Evolutionary conservation across 2,888 invertebrate genomes (phyloP).

Genomic region (Dasypogon diadema): DNA sequence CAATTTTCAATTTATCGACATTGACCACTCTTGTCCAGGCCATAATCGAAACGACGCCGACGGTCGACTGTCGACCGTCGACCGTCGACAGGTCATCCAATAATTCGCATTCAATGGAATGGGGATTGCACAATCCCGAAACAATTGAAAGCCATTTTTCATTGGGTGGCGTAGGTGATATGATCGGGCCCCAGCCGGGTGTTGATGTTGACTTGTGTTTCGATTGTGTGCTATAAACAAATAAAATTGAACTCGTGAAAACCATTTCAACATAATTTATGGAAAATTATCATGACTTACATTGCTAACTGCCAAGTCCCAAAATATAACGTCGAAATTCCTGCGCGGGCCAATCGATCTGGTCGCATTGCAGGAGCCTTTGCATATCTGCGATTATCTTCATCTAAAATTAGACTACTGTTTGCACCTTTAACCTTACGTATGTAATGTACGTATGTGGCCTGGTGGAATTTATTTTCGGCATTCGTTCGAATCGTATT

Average conservation of each 20-base stretch:
- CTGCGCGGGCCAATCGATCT: conserved; percentile 34
- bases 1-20: neutral
- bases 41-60: too few relatives aligned
- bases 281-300: neutral
- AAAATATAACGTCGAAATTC: neutral
- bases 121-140: neutral
- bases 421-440: conserved; percentile 40
- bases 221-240: neutral
- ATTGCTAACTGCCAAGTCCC: neutral
- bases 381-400: neutral
- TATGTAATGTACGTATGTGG: neutral
- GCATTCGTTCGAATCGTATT: neutral
- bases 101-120: neutral
- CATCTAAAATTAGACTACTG: conserved; percentile 22
- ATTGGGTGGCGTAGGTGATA: neutral
- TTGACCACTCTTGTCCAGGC: too few relatives aligned
- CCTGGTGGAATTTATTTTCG: neutral
- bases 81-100: too few relatives aligned
- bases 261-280: neutral
- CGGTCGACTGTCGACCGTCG: too few relatives aligned
- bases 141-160: neutral
- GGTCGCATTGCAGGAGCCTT: neutral
- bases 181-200: neutral
- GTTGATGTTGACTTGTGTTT: neutral
- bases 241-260: neutral